Conservation (phyloP, 2,113 vertebrate genomes). For the Tringa solitaria region DNA sequence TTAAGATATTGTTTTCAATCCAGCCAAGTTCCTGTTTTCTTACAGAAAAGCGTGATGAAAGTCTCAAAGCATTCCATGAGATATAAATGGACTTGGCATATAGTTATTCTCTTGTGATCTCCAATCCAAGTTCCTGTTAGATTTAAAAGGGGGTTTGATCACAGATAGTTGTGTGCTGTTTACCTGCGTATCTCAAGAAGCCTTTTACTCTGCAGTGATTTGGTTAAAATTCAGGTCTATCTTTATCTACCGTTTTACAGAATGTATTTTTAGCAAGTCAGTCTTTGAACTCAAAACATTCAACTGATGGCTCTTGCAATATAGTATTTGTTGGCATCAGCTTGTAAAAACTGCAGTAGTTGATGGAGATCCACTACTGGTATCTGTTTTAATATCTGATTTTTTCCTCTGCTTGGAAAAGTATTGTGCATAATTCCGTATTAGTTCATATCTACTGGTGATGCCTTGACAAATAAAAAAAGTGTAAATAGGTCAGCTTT, state of each 20-base stretch:
- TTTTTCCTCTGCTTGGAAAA: background rate
- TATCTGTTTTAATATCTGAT: background rate
- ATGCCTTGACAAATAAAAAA: background rate
- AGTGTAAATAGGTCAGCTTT: background rate
- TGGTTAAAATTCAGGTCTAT: constrained; percentile 13
- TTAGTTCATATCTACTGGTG: background rate
- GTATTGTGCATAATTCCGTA: background rate
- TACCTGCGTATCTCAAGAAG: constrained; percentile 38
- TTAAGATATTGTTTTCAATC: constrained; percentile 39
- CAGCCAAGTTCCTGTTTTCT: constrained; percentile 56
- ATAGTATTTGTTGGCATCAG: background rate
- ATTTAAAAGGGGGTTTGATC: constrained; percentile 44
- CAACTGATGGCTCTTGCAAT: background rate
- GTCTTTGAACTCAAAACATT: background rate
- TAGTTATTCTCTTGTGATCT: constrained; percentile 51
- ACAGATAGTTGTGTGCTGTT: constrained; percentile 13
- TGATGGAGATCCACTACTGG: background rate
- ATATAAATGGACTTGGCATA: constrained; percentile 52
- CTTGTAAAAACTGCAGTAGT: background rate
- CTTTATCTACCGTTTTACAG: background rate
- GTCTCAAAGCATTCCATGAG: constrained; percentile 4
- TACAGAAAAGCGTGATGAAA: constrained; percentile 37
- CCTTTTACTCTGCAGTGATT: background rate
- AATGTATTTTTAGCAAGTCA: constrained; percentile 20
- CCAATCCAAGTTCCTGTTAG: constrained; percentile 46